phyloP scores from a whole-genome alignment of 2,113 vertebrate species.

The Pluvialis apricaria region DNA sequence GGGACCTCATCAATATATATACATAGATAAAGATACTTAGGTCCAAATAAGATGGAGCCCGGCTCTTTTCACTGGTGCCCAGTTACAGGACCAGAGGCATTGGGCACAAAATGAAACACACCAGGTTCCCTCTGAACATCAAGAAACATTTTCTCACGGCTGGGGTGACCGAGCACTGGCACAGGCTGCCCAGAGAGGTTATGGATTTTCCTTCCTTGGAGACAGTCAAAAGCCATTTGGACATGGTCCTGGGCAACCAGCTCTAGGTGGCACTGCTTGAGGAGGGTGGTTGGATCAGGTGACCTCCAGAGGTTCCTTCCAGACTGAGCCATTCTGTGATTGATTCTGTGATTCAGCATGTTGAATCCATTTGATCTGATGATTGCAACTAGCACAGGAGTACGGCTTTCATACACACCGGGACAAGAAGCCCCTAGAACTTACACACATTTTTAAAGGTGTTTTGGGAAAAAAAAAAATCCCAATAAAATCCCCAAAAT shows the following conservation, averaged over 20 bases:
- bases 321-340: background rate
- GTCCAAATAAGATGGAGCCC: background rate
- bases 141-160: background rate
- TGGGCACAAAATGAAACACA: background rate
- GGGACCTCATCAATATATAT: too few relatives aligned
- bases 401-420: background rate
- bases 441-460: background rate
- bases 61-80: background rate
- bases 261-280: background rate
- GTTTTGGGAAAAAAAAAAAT: background rate
- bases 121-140: background rate
- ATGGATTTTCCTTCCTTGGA: background rate
- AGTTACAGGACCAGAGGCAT: background rate
- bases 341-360: background rate
- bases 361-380: background rate
- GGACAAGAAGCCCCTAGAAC: background rate
- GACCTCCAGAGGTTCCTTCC: background rate
- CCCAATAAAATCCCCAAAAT: background rate
- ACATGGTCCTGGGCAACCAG: fast-evolving
- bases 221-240: background rate
- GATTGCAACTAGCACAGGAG: background rate
- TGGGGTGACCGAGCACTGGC: fast-evolving
- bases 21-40: background rate
- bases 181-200: background rate
- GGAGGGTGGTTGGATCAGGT: background rate